A percentile compares a stretch with the other conserved stretches of the same genome.
Conservation (phyloP, 2,888 invertebrate species). For the Onchidella celtica region DNA sequence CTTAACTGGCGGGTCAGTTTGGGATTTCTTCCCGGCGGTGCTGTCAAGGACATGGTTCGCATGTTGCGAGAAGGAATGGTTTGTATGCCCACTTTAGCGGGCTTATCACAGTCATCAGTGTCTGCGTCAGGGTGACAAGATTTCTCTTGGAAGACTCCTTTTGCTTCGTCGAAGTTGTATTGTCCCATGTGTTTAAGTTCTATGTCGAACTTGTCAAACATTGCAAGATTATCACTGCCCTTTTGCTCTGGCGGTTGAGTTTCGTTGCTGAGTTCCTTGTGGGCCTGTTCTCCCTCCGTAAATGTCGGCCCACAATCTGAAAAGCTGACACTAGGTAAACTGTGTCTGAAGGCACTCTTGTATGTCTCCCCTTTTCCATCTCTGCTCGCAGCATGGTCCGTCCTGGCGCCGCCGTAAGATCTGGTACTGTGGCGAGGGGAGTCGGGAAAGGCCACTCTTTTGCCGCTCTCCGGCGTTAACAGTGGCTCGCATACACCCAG, state of each 20-base stretch:
- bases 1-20: conserved; percentile 5
- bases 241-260: neutral
- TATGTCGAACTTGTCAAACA: conserved; percentile 11
- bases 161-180: conserved; percentile 10
- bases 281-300: neutral
- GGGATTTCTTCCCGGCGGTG: neutral
- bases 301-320: neutral
- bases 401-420: neutral
- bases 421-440: neutral
- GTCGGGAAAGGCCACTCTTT: conserved; percentile 28
- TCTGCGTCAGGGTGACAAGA: neutral
- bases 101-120: too few relatives aligned
- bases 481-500: conserved; percentile 45
- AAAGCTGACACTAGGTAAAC: neutral
- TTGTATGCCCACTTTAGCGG: neutral
- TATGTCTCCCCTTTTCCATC: neutral
- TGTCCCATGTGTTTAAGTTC: conserved; percentile 14
- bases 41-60: neutral
- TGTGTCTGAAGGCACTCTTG: conserved; percentile 8
- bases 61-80: neutral
- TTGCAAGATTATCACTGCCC: neutral
- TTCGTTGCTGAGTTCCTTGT: conserved; percentile 14
- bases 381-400: neutral
- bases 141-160: conserved; percentile 13
- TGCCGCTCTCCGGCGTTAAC: conserved; percentile 37